These are phyloP conservation scores for Arothron firmamentum DNA, from an alignment of 2,113 vertebrate species.

Conservation along the genomic window DNA sequence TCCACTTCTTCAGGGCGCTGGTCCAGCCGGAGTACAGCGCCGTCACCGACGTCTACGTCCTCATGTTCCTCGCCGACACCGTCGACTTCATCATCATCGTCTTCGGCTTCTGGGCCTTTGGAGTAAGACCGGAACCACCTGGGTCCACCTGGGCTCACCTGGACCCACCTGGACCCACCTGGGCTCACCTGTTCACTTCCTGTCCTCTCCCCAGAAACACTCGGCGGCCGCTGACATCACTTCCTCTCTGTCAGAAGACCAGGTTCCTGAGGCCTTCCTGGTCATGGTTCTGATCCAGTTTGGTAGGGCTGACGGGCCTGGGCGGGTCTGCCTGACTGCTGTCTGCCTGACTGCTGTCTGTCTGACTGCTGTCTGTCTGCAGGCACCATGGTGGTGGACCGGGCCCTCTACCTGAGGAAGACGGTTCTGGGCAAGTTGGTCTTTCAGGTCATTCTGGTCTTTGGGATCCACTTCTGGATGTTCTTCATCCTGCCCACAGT, in stretches of 20 bases:
- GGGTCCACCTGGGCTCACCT: too few species aligned
- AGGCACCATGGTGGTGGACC: conserved; percentile 60
- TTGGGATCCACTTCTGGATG: conserved; percentile 61
- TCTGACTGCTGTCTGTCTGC: conserved; percentile 17
- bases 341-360: background rate
- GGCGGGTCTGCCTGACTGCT: background rate
- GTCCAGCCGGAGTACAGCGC: conserved; percentile 94
- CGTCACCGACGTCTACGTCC: conserved; percentile 91
- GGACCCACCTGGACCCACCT: background rate
- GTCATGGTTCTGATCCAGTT: conserved; percentile 98
- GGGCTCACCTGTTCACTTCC: background rate
- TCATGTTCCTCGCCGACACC: conserved; percentile 94
- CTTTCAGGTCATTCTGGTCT: conserved; percentile 54
- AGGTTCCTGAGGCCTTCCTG: conserved; percentile 89
- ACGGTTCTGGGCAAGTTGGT: conserved; percentile 54
- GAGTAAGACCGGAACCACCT: conserved; percentile 71
- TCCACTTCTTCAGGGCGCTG: conserved; percentile 89
- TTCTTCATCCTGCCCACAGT: conserved; percentile 54
- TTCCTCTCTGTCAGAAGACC: conserved; percentile 91
- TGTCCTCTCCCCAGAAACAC: conserved; percentile 80
- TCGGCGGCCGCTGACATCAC: conserved; percentile 93
- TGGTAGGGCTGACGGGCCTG: conserved; percentile 44
- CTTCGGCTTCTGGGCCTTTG: conserved; percentile 95
- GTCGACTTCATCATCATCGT: conserved; percentile 95
- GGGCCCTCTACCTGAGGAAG: conserved; percentile 56